phyloP scores from a whole-genome alignment of 1,140 invertebrate species.

The Leptestheria dahalacensis region DNA sequence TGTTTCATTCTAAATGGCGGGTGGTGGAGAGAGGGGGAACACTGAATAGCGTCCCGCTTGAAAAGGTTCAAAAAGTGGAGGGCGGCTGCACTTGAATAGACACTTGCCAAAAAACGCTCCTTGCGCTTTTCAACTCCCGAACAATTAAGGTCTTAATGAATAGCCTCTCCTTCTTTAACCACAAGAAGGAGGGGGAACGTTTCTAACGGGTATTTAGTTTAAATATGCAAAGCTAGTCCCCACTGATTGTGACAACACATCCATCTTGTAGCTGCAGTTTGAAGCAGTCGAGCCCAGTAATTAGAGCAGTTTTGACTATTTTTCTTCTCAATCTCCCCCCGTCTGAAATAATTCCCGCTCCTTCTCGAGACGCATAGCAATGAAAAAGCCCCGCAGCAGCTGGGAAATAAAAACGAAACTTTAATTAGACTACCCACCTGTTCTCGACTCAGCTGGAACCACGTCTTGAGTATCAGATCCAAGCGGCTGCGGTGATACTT shows the following conservation, averaged over 20 bases:
- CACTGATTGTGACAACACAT: background rate
- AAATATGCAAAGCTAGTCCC: background rate
- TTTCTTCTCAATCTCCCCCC: background rate
- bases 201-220: too few relatives aligned
- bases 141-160: background rate
- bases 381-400: too few relatives aligned
- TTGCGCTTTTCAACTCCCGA: background rate
- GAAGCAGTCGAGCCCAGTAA: too few relatives aligned
- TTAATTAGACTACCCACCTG: slow-evolving; percentile 43
- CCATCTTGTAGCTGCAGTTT: background rate
- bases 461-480: slow-evolving; percentile 76
- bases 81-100: too few relatives aligned
- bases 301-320: background rate
- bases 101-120: background rate
- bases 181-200: too few relatives aligned
- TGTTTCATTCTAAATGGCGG: too few relatives aligned
- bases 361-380: too few relatives aligned
- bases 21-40: too few relatives aligned
- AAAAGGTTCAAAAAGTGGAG: too few relatives aligned
- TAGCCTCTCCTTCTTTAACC: too few relatives aligned
- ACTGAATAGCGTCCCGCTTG: too few relatives aligned
- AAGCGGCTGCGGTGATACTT: slow-evolving; percentile 68
- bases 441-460: slow-evolving; percentile 76
- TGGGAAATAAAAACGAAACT: background rate
- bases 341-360: too few relatives aligned